Percentiles rank a stretch among this genome's conserved stretches.
Evolutionary conservation across 2,113 vertebrate genomes (phyloP).

Genomic region (Narcine bancroftii): DNA sequence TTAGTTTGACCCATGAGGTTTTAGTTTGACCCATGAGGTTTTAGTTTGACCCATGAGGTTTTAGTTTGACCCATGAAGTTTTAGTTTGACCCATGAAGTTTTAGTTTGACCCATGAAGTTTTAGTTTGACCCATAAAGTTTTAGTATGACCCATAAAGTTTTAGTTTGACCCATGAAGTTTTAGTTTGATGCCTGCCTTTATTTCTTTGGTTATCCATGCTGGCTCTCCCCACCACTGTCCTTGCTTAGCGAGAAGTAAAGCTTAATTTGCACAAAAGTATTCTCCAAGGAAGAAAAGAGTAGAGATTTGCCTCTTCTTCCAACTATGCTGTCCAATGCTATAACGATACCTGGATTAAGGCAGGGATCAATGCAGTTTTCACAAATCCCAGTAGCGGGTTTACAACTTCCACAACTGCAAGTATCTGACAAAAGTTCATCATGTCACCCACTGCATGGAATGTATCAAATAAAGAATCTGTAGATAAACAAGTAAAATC

Average conservation of each 20-base stretch:
- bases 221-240: too few species aligned
- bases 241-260: background rate
- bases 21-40: too few species aligned
- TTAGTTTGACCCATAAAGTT: too few species aligned
- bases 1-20: too few species aligned
- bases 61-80: too few species aligned
- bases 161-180: too few species aligned
- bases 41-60: too few species aligned
- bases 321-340: background rate
- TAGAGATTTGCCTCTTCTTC: background rate
- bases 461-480: slow-evolving; percentile 91
- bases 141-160: too few species aligned
- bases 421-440: slow-evolving; percentile 94
- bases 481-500: slow-evolving; percentile 39
- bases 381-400: slow-evolving; percentile 75
- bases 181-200: too few species aligned
- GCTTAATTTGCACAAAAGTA: background rate
- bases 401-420: slow-evolving; percentile 75
- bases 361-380: slow-evolving; percentile 66
- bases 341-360: slow-evolving; percentile 66
- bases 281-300: background rate
- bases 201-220: too few species aligned
- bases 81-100: too few species aligned
- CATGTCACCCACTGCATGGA: slow-evolving; percentile 76
- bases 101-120: too few species aligned